Percentiles rank a stretch among this genome's conserved stretches.
Evolutionary conservation across 2,888 invertebrate genomes (phyloP).

Genomic region (Dicyrtomina minuta): DNA sequence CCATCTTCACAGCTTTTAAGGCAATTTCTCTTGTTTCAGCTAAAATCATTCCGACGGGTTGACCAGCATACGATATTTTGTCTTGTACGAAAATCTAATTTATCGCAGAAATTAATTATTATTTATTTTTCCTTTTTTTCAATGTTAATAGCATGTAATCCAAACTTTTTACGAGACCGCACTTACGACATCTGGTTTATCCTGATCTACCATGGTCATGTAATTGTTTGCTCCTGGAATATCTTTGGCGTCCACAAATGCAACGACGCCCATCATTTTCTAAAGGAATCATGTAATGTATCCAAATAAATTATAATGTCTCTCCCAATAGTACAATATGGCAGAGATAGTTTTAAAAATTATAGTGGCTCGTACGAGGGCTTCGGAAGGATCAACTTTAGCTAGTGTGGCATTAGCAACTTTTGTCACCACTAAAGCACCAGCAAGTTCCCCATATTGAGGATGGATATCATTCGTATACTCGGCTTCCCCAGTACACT

Average conservation of each 20-base stretch:
- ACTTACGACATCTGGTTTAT: too few species aligned
- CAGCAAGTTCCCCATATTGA: slow-evolving; percentile 68
- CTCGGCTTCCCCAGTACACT: slow-evolving; percentile 71
- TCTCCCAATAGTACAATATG: too few species aligned
- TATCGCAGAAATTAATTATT: too few species aligned
- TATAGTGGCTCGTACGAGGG: slow-evolving; percentile 64
- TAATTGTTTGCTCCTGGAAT: slow-evolving; percentile 69
- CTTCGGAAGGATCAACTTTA: slow-evolving; percentile 66
- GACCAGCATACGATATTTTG: slow-evolving; percentile 56
- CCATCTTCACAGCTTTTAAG: slow-evolving; percentile 55
- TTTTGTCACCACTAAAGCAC: slow-evolving; percentile 66
- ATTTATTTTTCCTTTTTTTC: too few species aligned
- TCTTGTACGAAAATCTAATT: slow-evolving; percentile 56
- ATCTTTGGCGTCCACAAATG: slow-evolving; percentile 67
- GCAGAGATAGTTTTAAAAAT: neutral
- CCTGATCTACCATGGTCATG: too few species aligned
- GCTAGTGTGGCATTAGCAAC: slow-evolving; percentile 63
- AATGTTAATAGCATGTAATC: too few species aligned
- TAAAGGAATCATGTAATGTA: too few species aligned
- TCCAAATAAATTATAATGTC: too few species aligned
- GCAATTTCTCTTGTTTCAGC: slow-evolving; percentile 55
- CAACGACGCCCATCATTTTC: slow-evolving; percentile 66
- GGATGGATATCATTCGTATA: slow-evolving; percentile 74
- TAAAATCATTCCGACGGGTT: slow-evolving; percentile 57
- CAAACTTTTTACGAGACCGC: too few species aligned